phyloP scores from a whole-genome alignment of 2,888 invertebrate species.

The Lasioglossum malachurum region DNA sequence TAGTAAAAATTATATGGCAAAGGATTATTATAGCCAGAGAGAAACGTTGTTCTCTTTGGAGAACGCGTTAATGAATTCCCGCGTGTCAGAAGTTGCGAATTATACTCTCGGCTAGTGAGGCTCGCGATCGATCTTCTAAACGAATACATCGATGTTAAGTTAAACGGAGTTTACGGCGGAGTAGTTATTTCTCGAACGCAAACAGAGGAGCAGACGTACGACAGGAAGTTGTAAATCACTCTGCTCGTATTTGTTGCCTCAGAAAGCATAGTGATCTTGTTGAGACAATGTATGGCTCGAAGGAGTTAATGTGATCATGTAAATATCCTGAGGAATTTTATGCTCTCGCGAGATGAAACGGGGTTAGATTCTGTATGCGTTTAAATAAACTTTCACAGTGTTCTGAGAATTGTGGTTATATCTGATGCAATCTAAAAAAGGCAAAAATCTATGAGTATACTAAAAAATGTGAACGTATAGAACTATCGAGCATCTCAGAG shows the following conservation, averaged over 20 bases:
- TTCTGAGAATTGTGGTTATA: neutral
- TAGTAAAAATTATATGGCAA: neutral
- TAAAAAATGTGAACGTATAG: neutral
- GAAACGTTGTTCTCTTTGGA: neutral
- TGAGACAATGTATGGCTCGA: neutral
- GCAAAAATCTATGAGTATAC: neutral
- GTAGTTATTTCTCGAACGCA: constrained; percentile 34
- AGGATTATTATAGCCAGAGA: neutral
- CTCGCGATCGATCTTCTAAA: constrained; percentile 8
- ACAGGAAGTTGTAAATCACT: constrained; percentile 30
- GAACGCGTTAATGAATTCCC: constrained; percentile 23
- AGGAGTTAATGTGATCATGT: neutral
- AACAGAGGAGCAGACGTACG: constrained; percentile 26
- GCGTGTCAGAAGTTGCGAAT: constrained; percentile 16
- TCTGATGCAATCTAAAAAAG: neutral
- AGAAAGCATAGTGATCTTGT: constrained; percentile 20
- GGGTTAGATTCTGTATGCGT: no score
- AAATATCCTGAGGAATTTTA: constrained; percentile 7
- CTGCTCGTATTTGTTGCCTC: constrained; percentile 26
- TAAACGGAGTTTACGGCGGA: constrained; percentile 22
- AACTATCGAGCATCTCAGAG: neutral
- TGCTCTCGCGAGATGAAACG: neutral
- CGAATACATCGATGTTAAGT: constrained; percentile 33
- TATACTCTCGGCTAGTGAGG: constrained; percentile 2
- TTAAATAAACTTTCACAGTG: neutral